Percentiles rank a stretch among this genome's conserved stretches.
Conservation (phyloP, 2,797 vertebrate species). For the Acrossocheilus fasciatus region DNA sequence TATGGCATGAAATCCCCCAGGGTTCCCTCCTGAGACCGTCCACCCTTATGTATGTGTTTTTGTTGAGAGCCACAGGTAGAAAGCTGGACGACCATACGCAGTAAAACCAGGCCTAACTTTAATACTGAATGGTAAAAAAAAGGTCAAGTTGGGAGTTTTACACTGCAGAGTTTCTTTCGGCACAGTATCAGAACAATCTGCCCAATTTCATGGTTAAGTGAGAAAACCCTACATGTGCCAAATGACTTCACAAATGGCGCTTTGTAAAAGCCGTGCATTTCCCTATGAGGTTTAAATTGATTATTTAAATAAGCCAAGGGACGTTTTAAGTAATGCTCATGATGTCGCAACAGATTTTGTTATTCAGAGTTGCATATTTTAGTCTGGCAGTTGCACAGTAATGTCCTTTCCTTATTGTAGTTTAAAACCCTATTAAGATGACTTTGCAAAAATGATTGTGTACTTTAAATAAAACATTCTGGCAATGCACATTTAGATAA, state of each 20-base stretch:
- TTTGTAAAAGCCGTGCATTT: conserved; percentile 5
- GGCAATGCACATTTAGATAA: background rate
- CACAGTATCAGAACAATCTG: conserved; percentile 4
- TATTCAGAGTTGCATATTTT: conserved; percentile 20
- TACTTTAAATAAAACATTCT: background rate
- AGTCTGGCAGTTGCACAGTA: background rate
- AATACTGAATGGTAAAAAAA: conserved; percentile 44
- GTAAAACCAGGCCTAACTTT: conserved; percentile 68
- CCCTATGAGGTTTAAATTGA: conserved; percentile 6
- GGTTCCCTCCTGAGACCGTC: conserved; percentile 52
- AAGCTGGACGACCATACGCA: conserved; percentile 62
- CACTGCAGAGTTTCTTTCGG: conserved; percentile 17
- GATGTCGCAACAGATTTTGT: conserved; percentile 10
- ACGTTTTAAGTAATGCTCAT: background rate
- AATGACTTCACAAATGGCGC: conserved; percentile 39
- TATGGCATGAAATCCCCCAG: conserved; percentile 70
- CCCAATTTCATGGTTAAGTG: conserved; percentile 16
- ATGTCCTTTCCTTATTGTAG: conserved; percentile 16
- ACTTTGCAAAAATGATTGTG: background rate
- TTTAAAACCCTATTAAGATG: conserved; percentile 21
- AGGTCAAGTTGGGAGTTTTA: conserved; percentile 44
- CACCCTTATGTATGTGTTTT: conserved; percentile 51
- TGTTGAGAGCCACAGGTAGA: conserved; percentile 65
- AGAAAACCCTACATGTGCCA: background rate
- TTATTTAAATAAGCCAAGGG: conserved; percentile 20